These are phyloP conservation scores for Scylla paramamosain DNA, from an alignment of 1,140 invertebrate genomes.

Conservation along the genomic window DNA sequence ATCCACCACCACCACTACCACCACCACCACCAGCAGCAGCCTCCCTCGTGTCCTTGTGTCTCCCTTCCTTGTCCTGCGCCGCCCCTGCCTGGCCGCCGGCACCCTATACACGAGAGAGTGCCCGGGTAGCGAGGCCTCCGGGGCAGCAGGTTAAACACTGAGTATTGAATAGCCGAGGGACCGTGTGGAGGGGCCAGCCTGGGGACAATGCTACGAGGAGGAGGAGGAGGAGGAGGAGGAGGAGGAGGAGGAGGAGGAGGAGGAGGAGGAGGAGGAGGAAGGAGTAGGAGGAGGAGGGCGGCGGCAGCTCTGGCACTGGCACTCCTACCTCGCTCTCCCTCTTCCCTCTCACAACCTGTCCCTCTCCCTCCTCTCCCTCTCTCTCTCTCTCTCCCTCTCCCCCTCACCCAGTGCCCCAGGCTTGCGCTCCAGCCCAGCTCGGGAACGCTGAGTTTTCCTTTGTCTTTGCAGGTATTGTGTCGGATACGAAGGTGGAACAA, in stretches of 20 bases:
- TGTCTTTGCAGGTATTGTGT: constrained; percentile 62
- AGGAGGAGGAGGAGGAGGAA: background rate
- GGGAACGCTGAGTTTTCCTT: constrained; percentile 60
- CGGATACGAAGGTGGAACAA: constrained; percentile 56
- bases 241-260: background rate
- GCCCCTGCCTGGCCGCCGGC: background rate
- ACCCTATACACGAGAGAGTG: background rate
- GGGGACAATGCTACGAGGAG: background rate
- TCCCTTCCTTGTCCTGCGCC: no score
- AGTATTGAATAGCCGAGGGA: background rate
- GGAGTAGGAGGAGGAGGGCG: background rate
- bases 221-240: constrained; percentile 9
- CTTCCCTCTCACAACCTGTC: no score
- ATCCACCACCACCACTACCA: background rate
- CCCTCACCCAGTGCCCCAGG: background rate
- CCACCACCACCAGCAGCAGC: background rate
- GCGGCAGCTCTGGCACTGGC: no score
- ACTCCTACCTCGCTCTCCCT: no score
- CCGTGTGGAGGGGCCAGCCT: background rate
- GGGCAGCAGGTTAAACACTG: constrained; percentile 9
- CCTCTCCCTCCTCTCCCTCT: no score
- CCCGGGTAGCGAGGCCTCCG: background rate
- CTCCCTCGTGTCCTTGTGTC: background rate
- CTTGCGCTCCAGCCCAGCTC: background rate
- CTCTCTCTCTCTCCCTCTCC: no score